Conservation (phyloP, 2,113 vertebrate species). For the Lasiurus borealis region DNA sequence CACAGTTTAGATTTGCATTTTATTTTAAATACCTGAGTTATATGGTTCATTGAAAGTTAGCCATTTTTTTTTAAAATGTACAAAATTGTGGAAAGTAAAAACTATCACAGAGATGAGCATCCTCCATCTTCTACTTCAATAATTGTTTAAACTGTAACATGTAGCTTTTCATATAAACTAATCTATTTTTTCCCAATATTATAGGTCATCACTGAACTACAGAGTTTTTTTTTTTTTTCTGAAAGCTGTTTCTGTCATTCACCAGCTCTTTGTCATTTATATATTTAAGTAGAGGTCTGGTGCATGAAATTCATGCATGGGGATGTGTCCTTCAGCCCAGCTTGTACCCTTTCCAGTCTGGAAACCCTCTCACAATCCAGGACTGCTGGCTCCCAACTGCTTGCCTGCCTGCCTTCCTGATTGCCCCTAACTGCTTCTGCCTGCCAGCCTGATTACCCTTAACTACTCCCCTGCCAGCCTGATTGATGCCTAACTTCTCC, state of each 20-base stretch:
- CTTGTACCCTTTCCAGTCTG: too few species aligned
- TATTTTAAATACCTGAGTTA: background rate
- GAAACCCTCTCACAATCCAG: too few species aligned
- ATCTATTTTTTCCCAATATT: background rate
- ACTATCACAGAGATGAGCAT: background rate
- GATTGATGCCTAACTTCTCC: too few species aligned
- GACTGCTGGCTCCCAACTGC: too few species aligned
- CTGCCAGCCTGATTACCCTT: too few species aligned
- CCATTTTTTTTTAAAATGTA: slow-evolving; percentile 1
- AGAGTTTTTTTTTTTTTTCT: background rate
- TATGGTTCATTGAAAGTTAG: background rate
- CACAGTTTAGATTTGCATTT: background rate
- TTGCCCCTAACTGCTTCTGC: too few species aligned
- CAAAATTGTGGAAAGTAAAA: background rate
- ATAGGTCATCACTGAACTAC: background rate
- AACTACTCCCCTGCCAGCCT: too few species aligned
- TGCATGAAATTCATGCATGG: too few species aligned
- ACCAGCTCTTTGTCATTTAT: background rate
- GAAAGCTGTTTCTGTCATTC: background rate
- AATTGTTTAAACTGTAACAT: background rate
- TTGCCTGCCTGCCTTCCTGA: too few species aligned
- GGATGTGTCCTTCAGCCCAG: too few species aligned
- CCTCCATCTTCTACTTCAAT: background rate
- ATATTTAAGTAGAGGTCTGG: background rate
- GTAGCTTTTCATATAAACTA: background rate